Evolutionary conservation across 1,140 invertebrate genomes (phyloP).

Genomic region (Rhopalosiphum maidis): DNA sequence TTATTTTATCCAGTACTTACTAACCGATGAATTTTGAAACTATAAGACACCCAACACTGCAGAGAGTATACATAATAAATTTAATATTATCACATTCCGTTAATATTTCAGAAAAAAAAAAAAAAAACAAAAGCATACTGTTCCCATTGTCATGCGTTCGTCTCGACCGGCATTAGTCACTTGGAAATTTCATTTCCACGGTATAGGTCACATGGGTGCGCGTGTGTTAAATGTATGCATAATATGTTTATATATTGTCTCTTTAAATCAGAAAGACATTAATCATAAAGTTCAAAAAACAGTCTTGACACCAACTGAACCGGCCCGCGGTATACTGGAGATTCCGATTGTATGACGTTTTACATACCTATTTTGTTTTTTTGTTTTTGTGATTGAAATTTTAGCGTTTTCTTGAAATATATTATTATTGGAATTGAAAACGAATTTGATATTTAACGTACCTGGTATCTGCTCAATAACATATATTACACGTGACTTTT

Average conservation of each 20-base stretch:
- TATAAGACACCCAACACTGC: background rate
- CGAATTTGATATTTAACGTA: background rate
- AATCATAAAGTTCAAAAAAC: background rate
- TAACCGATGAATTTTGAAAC: background rate
- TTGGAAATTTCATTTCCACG: background rate
- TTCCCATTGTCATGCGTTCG: background rate
- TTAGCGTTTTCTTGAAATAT: background rate
- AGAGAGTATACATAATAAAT: background rate
- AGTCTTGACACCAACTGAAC: background rate
- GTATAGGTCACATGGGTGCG: background rate
- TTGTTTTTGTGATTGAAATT: too few species aligned
- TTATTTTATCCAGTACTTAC: background rate
- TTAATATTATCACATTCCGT: slow-evolving; percentile 6
- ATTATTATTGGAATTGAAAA: background rate
- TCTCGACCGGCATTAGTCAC: background rate
- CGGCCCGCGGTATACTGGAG: background rate
- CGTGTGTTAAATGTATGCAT: background rate
- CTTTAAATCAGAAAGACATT: background rate
- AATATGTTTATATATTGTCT: background rate
- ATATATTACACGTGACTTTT: background rate
- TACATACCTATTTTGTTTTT: background rate
- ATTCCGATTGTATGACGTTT: background rate
- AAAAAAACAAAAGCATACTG: background rate
- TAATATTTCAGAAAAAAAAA: background rate
- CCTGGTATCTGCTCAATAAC: background rate